phyloP scores from a whole-genome alignment of 2,888 invertebrate species.

The Drosophila paramelanica region DNA sequence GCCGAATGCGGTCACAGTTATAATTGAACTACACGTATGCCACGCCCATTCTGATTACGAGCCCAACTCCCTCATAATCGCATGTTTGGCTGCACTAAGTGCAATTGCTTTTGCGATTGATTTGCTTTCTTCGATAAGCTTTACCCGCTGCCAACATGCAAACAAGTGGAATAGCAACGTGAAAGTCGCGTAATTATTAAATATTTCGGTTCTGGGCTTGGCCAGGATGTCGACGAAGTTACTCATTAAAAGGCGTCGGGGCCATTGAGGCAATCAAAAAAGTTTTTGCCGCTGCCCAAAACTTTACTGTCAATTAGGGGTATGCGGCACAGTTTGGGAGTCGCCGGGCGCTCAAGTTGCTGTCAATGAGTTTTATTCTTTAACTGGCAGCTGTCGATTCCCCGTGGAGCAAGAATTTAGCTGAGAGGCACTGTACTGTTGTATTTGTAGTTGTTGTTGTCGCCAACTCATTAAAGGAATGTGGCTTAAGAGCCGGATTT shows the following conservation, averaged over 20 bases:
- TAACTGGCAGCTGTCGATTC: conserved; percentile 71
- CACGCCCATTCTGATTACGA: conserved; percentile 26
- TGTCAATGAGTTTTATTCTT: conserved; percentile 76
- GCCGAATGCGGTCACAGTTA: conserved; percentile 24
- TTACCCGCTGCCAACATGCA: conserved; percentile 54
- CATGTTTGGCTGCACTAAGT: conserved; percentile 74
- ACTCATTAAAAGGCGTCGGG: conserved; percentile 65
- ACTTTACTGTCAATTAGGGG: conserved; percentile 56
- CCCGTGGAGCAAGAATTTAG: conserved; percentile 36
- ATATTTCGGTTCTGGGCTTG: conserved; percentile 24
- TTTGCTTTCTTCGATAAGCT: conserved; percentile 48
- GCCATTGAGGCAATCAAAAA: conserved; percentile 44
- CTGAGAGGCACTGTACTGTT: not conserved
- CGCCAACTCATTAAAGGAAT: conserved; percentile 52
- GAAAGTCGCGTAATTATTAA: conserved; percentile 64
- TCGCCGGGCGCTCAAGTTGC: conserved; percentile 38
- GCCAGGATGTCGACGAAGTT: conserved; percentile 48
- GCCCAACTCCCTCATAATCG: conserved; percentile 39
- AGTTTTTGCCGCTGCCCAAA: conserved; percentile 36
- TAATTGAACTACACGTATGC: conserved; percentile 31
- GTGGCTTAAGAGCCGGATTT: conserved; percentile 41
- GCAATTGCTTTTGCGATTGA: conserved; percentile 54
- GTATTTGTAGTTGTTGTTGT: conserved; percentile 9
- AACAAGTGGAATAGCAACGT: conserved; percentile 31
- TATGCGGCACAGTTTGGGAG: conserved; percentile 1